Evolutionary conservation across 1,140 invertebrate genomes (phyloP), one percentile per base, ranked within the genome.

Genomic region (Ptiloglossa arizonensis): DNA sequence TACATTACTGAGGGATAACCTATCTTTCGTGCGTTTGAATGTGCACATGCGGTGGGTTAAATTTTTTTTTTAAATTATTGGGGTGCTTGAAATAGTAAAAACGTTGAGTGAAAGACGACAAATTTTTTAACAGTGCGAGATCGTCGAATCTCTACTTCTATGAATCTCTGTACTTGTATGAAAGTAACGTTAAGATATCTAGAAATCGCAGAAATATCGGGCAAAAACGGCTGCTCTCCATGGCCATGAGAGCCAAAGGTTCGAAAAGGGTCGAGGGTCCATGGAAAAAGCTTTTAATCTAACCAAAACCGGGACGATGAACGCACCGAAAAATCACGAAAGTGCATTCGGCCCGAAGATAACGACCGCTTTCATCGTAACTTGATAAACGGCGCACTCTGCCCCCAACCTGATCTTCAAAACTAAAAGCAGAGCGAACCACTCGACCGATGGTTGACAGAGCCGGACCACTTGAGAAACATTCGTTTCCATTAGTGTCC

Each of bases 391-490:
- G 73, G 24, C 71, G 35, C 73, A 69, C 73, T 68, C 73, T 13
- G 59, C 54, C 57, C 11, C 73, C 48, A 69, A 76, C 41, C 41
- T 41, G 52, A 69, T 76, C 73, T 69, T 76, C 64, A 48, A 76
- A 76, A 68, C 63, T 76, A 76, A 76, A 76, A 76, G 73, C 73
- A 68, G 73, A 69, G 57, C 64, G 73, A 69, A 50, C 64, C 73
- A 76, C 73, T 76, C 64, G 66, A 69, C 32, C 64, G 73, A 69
- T 76, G 41, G 73, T 76, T 76, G 73, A 76, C 73, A 76, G 38
- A 48, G 52, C 19, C 56, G 41, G 5, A 57, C 19, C 52, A 68
- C 73, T 76, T 76, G 73, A 76, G 73, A 76, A 76, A 69, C 64
- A 76, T 69, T 69, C 52, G 64, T 59, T 76, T 69, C 73, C 63